Evolutionary conservation across 1,140 invertebrate genomes (phyloP), one percentile per base, ranked within the genome.

Genomic region (Tenebrio molitor): DNA sequence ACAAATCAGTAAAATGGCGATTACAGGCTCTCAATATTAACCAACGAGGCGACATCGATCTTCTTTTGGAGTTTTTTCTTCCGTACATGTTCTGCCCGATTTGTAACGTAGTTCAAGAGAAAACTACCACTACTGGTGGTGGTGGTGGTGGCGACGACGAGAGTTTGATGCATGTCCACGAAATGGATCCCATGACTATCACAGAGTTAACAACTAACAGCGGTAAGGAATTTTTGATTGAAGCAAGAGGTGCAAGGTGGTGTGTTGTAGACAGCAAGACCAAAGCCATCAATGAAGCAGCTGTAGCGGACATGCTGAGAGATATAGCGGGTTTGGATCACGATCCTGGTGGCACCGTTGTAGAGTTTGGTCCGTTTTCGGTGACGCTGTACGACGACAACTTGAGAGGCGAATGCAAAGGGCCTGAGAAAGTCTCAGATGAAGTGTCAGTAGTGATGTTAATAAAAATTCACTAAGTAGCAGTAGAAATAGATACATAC

Each of bases 71-170:
- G 53, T 86, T 85, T 42, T 90, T 91, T 77, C 62, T 87, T 25
- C 89, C 89, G 0, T 90, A 89, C 66, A 82, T 87, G 1, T 84
- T 85, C 67, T 90, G 89, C 76, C 82, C 84, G 0, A 84, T 80
- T 21, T 91, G 89, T 75, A 68, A 29, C 17, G 39, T 15, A 15
- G 8, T n/a, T 23, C 64, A 3, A 33, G 23, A 25, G 36, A 41
- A 39, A 39, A 29, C n/a, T n/a, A 19, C 10, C 33, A n/a, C n/a
- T n/a, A n/a, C n/a, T n/a, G n/a, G n/a, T n/a, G n/a, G n/a, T n/a
- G n/a, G n/a, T 7, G 15, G 6, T 10, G 17, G 4, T 44, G 6
- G 21, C 1, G 64, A 66, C 1, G 34, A 25, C 7, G 64, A 66
- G 23, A 58, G 21, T 12, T n/a, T 58, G 14, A 5, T 58, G 50